Evolutionary conservation across 2,113 vertebrate species (phyloP), one percentile per base, ranked within the genome.

Genomic region (Oncorhynchus keta): DNA sequence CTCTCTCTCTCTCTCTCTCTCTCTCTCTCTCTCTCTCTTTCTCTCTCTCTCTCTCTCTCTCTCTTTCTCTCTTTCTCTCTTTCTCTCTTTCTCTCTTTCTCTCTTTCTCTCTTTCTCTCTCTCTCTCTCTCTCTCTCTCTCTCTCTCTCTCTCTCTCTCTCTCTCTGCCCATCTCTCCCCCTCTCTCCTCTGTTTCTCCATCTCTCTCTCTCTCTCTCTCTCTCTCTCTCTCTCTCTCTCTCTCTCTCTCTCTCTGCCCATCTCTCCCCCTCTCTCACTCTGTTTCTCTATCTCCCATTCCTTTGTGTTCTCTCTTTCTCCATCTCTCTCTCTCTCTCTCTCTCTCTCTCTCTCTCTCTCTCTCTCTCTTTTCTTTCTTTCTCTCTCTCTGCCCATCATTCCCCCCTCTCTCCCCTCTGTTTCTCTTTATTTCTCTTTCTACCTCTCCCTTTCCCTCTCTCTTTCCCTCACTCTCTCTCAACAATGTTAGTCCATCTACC

Each of bases 111-210:
- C 24, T 24, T 1, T 24, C 24, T 24, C 24, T 24, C 24, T 24
- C 24, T 24, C 24, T 24, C 24, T 24, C 24, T 24, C 24, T 24
- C 24, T 24, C 24, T 24, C 24, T 24, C 24, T 24, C 24, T 24
- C 24, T 24, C 24, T 64, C 20, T 24, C 61, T 64, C 61, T 64
- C 22, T n/a, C 61, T 12, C 22, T n/a, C 61, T 11, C 61, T 8
- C 22, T 24, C 22, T n/a, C 61, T 11, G 1, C 24, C 24, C 24
- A 81, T 78, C 68, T n/a, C 61, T 11, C 24, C 24, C 24, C 24
- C 82, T 78, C 68, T 80, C 72, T 59, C 78, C 84, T 88, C 75
- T 57, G 79, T 81, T 80, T 85, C 77, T 81, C 79, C 1, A 24
- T 24, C 24, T 24, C 80, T 57, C 16, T 0, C 24, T 24, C 24